phyloP scores from a whole-genome alignment of 2,888 invertebrate genomes.

The Lycia hirtaria region DNA sequence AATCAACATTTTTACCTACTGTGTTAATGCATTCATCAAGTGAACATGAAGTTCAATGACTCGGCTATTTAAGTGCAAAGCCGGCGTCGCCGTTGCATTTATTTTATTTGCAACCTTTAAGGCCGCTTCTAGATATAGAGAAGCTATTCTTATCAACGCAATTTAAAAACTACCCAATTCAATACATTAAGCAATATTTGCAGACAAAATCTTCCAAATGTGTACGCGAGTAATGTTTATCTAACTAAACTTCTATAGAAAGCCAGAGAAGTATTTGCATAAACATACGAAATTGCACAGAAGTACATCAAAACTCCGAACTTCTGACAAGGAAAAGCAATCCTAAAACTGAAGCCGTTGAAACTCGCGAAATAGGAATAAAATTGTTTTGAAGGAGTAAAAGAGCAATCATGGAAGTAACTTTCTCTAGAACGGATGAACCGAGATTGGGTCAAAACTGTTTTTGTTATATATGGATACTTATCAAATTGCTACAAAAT shows the following conservation, averaged over 20 bases:
- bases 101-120: slow-evolving; percentile 61
- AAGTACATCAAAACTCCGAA: slow-evolving; percentile 28
- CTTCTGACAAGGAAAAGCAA: slow-evolving; percentile 16
- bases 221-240: background rate
- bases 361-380: slow-evolving; percentile 24
- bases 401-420: slow-evolving; percentile 19
- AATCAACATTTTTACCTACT: too few relatives aligned
- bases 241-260: background rate
- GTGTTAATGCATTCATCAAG: slow-evolving; percentile 54
- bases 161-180: background rate
- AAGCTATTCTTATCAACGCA: background rate
- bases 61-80: slow-evolving; percentile 61
- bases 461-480: slow-evolving; percentile 20
- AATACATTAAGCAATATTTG: background rate
- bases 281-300: slow-evolving; percentile 28
- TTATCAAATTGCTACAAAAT: background rate
- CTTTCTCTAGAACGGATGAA: slow-evolving; percentile 27
- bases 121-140: slow-evolving; percentile 30
- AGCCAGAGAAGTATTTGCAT: slow-evolving; percentile 11
- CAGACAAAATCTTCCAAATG: background rate
- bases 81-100: slow-evolving; percentile 60
- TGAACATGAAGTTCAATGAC: slow-evolving; percentile 75
- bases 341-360: slow-evolving; percentile 11
- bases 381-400: slow-evolving; percentile 24
- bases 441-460: slow-evolving; percentile 31